A percentile compares a stretch with the other conserved stretches of the same genome.
These are phyloP conservation scores for Zaprionus camerounensis DNA, from an alignment of 1,140 invertebrate species.

Conservation along the genomic window DNA sequence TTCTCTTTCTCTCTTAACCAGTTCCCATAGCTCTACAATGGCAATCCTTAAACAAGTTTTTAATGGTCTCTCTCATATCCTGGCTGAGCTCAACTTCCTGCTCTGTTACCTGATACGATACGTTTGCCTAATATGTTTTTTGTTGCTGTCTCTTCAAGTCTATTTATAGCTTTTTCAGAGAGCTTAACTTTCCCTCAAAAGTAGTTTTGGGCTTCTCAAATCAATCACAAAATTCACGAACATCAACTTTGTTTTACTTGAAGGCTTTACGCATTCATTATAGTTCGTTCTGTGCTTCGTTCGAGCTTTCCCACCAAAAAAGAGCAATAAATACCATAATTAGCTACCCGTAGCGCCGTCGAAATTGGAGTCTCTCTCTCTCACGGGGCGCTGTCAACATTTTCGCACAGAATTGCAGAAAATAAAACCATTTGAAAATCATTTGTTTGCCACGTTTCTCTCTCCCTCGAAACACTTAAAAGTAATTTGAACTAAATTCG, in stretches of 20 bases:
- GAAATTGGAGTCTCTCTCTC: constrained; percentile 10
- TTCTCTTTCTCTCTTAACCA: neutral
- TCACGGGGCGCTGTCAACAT: constrained; percentile 59
- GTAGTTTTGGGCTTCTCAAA: neutral
- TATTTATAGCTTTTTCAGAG: neutral
- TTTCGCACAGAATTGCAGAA: constrained; percentile 25
- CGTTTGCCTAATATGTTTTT: neutral
- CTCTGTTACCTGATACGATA: neutral
- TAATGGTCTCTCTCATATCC: neutral
- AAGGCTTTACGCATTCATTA: constrained; percentile 55
- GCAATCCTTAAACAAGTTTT: constrained; percentile 11
- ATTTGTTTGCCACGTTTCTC: constrained; percentile 51
- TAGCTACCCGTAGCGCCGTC: constrained; percentile 36
- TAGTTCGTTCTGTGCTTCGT: neutral
- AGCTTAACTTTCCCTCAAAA: neutral
- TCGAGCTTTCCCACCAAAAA: constrained; percentile 51
- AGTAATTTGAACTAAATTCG: constrained; percentile 79
- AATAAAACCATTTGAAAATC: constrained; percentile 38
- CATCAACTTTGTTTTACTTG: neutral
- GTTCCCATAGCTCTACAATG: neutral
- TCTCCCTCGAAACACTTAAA: constrained; percentile 59
- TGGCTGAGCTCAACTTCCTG: constrained; percentile 1
- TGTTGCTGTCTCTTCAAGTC: neutral
- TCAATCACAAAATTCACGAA: neutral
- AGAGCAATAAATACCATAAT: constrained; percentile 50